These are phyloP conservation scores for Ichneumoninae sp. DNA, from an alignment of 2,888 invertebrate genomes.

Conservation along the genomic window DNA sequence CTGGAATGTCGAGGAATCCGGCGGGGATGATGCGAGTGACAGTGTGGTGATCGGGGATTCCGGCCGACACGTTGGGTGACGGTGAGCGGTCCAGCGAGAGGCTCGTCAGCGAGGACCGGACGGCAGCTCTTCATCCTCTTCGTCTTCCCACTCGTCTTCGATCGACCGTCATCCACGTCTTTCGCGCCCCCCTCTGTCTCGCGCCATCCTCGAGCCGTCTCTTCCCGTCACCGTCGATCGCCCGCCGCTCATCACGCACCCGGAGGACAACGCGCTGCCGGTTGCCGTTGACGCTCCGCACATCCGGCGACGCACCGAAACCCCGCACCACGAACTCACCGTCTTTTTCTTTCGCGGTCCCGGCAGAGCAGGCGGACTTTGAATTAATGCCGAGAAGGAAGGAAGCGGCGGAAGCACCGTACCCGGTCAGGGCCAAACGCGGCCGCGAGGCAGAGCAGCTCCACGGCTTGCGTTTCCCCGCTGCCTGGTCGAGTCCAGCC, in stretches of 20 bases:
- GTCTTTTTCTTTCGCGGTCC: slow-evolving; percentile 38
- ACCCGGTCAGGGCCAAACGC: slow-evolving; percentile 51
- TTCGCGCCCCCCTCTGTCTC: too few species aligned
- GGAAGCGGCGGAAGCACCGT: slow-evolving; percentile 33
- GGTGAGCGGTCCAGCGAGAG: slow-evolving; percentile 61
- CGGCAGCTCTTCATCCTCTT: slow-evolving; percentile 44
- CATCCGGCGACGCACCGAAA: too few species aligned
- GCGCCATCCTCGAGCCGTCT: too few species aligned
- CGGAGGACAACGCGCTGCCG: slow-evolving; percentile 19
- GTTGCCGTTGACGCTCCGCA: slow-evolving; percentile 36
- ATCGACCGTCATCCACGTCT: background rate
- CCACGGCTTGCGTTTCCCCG: slow-evolving; percentile 20
- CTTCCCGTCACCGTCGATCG: background rate
- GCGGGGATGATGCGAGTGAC: slow-evolving; percentile 65
- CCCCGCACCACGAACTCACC: background rate
- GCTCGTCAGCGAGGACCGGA: slow-evolving; percentile 34
- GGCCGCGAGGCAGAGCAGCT: slow-evolving; percentile 37
- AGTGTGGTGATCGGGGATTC: slow-evolving; percentile 65
- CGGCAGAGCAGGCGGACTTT: slow-evolving; percentile 12
- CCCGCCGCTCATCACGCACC: background rate
- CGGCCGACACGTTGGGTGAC: slow-evolving; percentile 51
- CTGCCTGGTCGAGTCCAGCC: slow-evolving; percentile 56
- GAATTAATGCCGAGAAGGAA: slow-evolving; percentile 50
- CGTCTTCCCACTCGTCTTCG: slow-evolving; percentile 15
- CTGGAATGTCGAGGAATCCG: slow-evolving; percentile 2